Percentiles rank a stretch among this genome's conserved stretches.
Conservation (phyloP, 2,797 vertebrate genomes). For the Adelosebastes latens region DNA sequence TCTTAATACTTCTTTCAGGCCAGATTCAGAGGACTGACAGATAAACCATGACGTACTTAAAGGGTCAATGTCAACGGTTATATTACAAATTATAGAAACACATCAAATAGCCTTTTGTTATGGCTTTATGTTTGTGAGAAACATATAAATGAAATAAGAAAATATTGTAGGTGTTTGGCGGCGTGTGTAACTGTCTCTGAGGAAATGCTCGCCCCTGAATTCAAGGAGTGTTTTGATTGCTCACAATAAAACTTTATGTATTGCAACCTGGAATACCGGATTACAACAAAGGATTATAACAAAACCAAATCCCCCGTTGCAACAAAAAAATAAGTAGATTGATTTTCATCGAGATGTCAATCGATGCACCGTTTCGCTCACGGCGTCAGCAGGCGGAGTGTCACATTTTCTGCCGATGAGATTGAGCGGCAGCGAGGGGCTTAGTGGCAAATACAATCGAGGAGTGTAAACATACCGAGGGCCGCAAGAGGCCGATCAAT, state of each 20-base stretch:
- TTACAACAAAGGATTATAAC: slow-evolving; percentile 73
- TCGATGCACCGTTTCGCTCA: slow-evolving; percentile 77
- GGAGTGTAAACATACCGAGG: slow-evolving; percentile 81
- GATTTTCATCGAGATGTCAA: slow-evolving; percentile 82
- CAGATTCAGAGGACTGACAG: neutral
- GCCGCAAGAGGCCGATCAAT: slow-evolving; percentile 78
- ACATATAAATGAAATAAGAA: neutral
- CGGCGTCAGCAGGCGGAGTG: slow-evolving; percentile 75
- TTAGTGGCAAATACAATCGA: slow-evolving; percentile 85
- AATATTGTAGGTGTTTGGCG: neutral
- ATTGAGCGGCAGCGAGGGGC: slow-evolving; percentile 79
- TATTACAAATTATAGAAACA: neutral
- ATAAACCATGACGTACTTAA: neutral
- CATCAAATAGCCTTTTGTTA: neutral
- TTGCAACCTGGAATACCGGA: slow-evolving; percentile 51
- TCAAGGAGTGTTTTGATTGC: slow-evolving; percentile 34
- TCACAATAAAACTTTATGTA: slow-evolving; percentile 43
- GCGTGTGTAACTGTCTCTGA: neutral
- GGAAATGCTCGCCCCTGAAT: slow-evolving; percentile 2
- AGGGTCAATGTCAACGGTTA: neutral
- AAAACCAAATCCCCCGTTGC: slow-evolving; percentile 63
- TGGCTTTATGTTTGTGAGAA: neutral
- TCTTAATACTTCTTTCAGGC: neutral
- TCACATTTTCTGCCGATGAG: slow-evolving; percentile 80
- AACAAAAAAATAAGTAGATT: slow-evolving; percentile 71